Evolutionary conservation across 2,797 vertebrate genomes (phyloP), one percentile per base, ranked within the genome.

Genomic region (Megalops cyprinoides): DNA sequence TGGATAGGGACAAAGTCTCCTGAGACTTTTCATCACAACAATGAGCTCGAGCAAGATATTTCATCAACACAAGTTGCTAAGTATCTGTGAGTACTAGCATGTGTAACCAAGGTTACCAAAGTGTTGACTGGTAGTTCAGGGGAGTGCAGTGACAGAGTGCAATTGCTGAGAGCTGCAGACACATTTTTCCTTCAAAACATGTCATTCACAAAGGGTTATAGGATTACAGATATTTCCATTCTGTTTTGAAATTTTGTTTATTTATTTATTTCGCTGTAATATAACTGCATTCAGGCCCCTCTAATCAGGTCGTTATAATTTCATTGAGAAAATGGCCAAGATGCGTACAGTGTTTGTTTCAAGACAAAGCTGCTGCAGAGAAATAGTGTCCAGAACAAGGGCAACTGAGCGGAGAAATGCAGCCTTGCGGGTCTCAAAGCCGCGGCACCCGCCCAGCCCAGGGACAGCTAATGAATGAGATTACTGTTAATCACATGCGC

Each of bases 71-170:
- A 12, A 23, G 65, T 44, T 69, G 65, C 39, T 69, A 69, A 81
- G 77, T 79, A 75, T 83, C 81, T 75, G 77, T 49, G 67, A 81
- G 31, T 55, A 78, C 60, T 74, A 78, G 56, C 56, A 56, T 81
- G 49, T 58, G 81, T 78, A 84, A 81, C 79, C 67, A 74, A 76
- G 79, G 85, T 80, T 77, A 81, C 79, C 65, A 69, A 69, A 39
- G 65, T 69, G 65, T 69, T 69, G 65, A 69, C 65, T 69, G 65
- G 34, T 44, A 42, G 65, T 69, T 7, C 42, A 74, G 46, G 44
- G 18, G 18, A 76, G 49, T 51, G n/a, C 39, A 9, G 34, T 69
- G 15, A 69, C 15, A 44, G 15, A 23, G 44, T 8, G 44, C 37
- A 69, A 23, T 42, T 18, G 18, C 65, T 10, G 37, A 69, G 65